These are phyloP conservation scores for Entosphenus tridentatus DNA, from an alignment of 2,113 vertebrate genomes.

Conservation along the genomic window DNA sequence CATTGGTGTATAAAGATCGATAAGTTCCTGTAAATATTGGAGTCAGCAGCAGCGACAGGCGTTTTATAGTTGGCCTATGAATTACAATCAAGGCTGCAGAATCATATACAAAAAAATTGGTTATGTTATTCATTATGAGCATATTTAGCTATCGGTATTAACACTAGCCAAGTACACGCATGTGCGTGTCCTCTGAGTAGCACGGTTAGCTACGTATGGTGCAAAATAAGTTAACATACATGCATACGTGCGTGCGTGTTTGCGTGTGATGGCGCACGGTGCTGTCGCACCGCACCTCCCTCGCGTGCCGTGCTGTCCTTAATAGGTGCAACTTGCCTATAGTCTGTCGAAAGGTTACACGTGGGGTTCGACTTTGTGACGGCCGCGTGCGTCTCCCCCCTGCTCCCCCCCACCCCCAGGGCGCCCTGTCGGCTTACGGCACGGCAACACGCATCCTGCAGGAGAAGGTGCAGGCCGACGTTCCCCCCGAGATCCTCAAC, in stretches of 20 bases:
- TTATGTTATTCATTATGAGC: no score
- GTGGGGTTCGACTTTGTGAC: background rate
- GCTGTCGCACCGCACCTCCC: background rate
- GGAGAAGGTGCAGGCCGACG: conserved; percentile 92
- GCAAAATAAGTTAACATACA: background rate
- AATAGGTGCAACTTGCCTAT: background rate
- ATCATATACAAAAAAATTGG: no score
- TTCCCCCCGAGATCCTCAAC: conserved; percentile 91
- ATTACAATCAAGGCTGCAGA: no score
- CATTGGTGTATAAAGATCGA: background rate
- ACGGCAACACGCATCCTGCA: conserved; percentile 93
- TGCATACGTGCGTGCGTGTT: background rate
- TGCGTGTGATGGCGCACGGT: background rate
- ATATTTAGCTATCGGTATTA: no score
- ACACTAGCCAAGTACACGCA: no score
- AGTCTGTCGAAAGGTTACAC: background rate
- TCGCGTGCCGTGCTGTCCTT: background rate
- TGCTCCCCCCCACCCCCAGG: conserved; percentile 22
- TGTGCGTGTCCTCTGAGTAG: no score
- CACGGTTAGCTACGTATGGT: no score
- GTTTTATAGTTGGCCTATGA: no score
- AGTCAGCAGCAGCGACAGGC: no score
- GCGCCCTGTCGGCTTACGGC: conserved; percentile 79
- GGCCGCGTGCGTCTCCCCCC: background rate
- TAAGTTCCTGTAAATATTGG: background rate